A percentile compares a stretch with the other conserved stretches of the same genome.
These are phyloP conservation scores for Cataglyphis livida DNA, from an alignment of 2,888 invertebrate species.

Conservation along the genomic window DNA sequence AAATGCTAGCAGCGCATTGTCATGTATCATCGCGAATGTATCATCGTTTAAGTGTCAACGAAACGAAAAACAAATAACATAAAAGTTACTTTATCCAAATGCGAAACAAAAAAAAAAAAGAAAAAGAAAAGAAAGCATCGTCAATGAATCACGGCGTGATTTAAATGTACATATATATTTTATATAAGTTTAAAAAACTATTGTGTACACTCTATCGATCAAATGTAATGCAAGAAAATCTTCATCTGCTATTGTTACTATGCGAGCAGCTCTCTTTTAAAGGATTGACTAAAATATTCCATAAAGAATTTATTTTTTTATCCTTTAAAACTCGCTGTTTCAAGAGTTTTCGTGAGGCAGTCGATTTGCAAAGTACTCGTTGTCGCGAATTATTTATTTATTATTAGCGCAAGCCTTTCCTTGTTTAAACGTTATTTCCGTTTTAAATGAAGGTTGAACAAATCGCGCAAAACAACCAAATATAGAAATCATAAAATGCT, in stretches of 20 bases:
- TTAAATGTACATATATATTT: neutral
- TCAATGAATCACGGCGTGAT: neutral
- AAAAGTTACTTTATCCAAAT: neutral
- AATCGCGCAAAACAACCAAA: slow-evolving; percentile 32
- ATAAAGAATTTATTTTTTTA: slow-evolving; percentile 57
- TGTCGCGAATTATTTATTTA: slow-evolving; percentile 57
- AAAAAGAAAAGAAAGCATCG: neutral
- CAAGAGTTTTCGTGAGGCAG: slow-evolving; percentile 14
- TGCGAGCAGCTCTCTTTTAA: slow-evolving; percentile 26
- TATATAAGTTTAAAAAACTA: slow-evolving; percentile 16
- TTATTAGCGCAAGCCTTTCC: slow-evolving; percentile 25
- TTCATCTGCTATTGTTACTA: slow-evolving; percentile 17
- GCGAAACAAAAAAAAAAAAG: neutral
- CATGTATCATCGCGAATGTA: neutral
- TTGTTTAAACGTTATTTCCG: slow-evolving; percentile 56
- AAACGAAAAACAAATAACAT: slow-evolving; percentile 29
- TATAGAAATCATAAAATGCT: neutral
- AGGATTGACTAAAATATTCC: slow-evolving; percentile 50
- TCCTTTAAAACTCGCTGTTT: neutral
- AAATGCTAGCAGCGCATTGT: neutral
- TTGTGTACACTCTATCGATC: slow-evolving; percentile 34
- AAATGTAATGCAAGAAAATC: slow-evolving; percentile 49
- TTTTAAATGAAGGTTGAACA: slow-evolving; percentile 58
- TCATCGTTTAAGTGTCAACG: slow-evolving; percentile 31
- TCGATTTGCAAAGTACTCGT: slow-evolving; percentile 23